Evolutionary conservation across 1,140 invertebrate species (phyloP), one percentile per base, ranked within the genome.

Genomic region (Anoplophora glabripennis): DNA sequence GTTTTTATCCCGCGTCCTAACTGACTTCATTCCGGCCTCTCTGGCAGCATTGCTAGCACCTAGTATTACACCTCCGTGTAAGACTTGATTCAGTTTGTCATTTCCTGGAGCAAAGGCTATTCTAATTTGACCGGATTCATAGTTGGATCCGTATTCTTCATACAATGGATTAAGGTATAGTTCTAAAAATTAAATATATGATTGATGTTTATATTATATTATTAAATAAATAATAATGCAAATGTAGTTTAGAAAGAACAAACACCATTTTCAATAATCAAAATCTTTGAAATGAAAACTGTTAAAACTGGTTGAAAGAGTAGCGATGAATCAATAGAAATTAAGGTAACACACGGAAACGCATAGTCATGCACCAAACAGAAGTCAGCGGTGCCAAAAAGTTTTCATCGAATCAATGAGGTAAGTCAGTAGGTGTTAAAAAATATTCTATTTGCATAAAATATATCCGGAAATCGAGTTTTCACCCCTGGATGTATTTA

Each of bases 91-190:
- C 63, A 71, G 34, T 55, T 73, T 57, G 3, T 69, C 53, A 1
- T 77, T 77, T 14, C 81, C 81, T 49, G 64, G 81, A 77, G 80
- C 7, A 59, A 70, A 75, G 8, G 72, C 73, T 45, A 77, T 64
- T 34, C 74, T 61, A 1, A 75, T 78, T 48, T 80, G 66, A 3
- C 80, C 82, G 4, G 81, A 83, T 37, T 77, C 76, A 64, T 82
- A 84, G 4, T 75, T 72, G 1, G 51, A 37, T 3, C 82, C 83
- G 60, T 85, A 84, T 1, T 71, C 67, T 18, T 75, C 75, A 36
- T 79, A 75, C 41, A 75, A 72, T 1, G 84, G 81, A 49, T 84
- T 79, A 15, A 86, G 67, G 58, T 77, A 81, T 10, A 86, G 71
- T 76, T 85, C 83, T n/a, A n/a, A n/a, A n/a, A n/a, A n/a, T n/a